These are phyloP conservation scores for Dermatemys mawii DNA, from an alignment of 2,113 vertebrate species.

Conservation along the genomic window DNA sequence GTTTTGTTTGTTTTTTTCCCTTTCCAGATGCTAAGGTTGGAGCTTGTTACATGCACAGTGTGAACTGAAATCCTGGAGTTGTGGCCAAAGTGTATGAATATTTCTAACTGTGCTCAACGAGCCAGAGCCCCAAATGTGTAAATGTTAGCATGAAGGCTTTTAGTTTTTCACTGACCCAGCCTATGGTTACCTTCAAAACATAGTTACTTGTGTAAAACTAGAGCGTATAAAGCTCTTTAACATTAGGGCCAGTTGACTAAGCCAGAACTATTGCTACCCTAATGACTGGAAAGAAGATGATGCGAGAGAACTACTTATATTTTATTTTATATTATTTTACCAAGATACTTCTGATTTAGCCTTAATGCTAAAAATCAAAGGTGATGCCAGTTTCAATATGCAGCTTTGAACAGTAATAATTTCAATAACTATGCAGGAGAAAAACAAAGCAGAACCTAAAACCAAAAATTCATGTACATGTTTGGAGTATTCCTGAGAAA, in stretches of 20 bases:
- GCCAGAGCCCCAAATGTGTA: too few species aligned
- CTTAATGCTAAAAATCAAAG: constrained; percentile 45
- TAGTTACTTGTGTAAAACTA: not conserved
- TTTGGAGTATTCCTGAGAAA: not conserved
- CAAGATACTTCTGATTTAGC: constrained; percentile 8
- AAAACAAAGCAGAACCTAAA: constrained; percentile 41
- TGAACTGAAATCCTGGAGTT: not conserved
- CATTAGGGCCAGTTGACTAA: constrained; percentile 7
- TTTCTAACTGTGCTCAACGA: not conserved
- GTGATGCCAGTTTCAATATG: not conserved
- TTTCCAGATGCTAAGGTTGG: not conserved
- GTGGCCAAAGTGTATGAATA: not conserved
- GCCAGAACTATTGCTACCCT: constrained; percentile 13
- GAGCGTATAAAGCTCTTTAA: not conserved
- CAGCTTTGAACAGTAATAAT: constrained; percentile 27
- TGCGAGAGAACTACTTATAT: too few species aligned
- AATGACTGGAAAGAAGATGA: not conserved
- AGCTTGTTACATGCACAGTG: not conserved
- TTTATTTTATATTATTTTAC: too few species aligned
- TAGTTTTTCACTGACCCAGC: not conserved
- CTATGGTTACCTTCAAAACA: not conserved
- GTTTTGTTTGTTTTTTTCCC: not conserved
- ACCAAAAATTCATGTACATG: not conserved
- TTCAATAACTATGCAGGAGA: constrained; percentile 4
- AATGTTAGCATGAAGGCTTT: not conserved